A percentile compares a stretch with the other conserved stretches of the same genome.
Conservation (phyloP, 2,888 invertebrate species). For the Idaea straminata region DNA sequence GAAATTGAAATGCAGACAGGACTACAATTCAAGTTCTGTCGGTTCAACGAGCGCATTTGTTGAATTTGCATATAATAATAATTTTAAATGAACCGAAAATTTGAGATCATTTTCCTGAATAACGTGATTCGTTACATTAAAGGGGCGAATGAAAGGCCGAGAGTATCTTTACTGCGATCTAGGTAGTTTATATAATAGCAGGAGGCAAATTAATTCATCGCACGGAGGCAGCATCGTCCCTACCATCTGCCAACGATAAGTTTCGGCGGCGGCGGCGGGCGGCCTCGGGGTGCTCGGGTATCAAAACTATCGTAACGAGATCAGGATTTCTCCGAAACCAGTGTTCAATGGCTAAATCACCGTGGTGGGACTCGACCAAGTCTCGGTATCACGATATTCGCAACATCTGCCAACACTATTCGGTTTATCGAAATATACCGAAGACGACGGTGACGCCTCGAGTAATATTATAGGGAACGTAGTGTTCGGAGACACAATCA, state of each 20-base stretch:
- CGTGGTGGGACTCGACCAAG: conserved; percentile 41
- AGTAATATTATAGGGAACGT: conserved; percentile 19
- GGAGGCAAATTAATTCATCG: conserved; percentile 72
- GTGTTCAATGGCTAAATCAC: conserved; percentile 48
- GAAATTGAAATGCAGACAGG: conserved; percentile 29
- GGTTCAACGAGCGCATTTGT: conserved; percentile 21
- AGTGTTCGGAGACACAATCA: conserved; percentile 35
- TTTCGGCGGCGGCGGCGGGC: conserved; percentile 36
- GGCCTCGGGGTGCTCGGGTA: conserved; percentile 50
- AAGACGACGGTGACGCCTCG: background rate
- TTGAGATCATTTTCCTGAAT: conserved; percentile 46
- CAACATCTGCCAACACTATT: conserved; percentile 31
- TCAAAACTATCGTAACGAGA: conserved; percentile 71
- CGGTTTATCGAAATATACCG: background rate
- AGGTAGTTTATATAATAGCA: conserved; percentile 63
- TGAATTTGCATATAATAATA: conserved; percentile 37
- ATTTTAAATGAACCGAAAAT: conserved; percentile 54
- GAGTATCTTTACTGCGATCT: conserved; percentile 71
- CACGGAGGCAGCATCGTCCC: conserved; percentile 52
- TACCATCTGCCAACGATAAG: conserved; percentile 62
- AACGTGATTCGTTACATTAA: conserved; percentile 44
- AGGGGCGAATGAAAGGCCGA: conserved; percentile 40
- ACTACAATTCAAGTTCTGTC: conserved; percentile 25
- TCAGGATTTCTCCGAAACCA: conserved; percentile 65
- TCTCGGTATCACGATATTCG: conserved; percentile 52